Percentiles rank a stretch among this genome's conserved stretches.
phyloP scores from a whole-genome alignment of 2,113 vertebrate species.

The Podiceps cristatus region DNA sequence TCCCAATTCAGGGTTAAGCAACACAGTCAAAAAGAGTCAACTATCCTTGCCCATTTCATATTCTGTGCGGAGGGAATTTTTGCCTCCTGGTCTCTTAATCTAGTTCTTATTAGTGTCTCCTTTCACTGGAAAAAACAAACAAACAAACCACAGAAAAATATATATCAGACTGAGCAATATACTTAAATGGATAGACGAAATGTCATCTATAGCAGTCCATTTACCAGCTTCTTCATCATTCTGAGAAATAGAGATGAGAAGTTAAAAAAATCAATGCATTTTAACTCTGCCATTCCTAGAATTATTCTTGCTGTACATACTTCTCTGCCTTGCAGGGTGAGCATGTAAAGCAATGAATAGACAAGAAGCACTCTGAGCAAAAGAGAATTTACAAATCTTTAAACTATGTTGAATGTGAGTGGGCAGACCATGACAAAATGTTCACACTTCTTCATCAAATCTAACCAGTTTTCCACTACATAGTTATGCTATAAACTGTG shows the following conservation, averaged over 20 bases:
- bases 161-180: neutral
- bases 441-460: neutral
- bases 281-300: neutral
- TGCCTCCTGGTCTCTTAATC: neutral
- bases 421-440: neutral
- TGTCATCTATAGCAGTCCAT: neutral
- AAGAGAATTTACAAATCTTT: neutral
- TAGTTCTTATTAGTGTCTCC: neutral
- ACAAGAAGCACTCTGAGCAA: neutral
- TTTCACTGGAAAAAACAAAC: neutral
- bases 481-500: neutral
- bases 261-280: neutral
- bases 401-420: neutral
- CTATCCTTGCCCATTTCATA: neutral
- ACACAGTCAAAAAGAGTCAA: neutral
- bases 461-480: neutral
- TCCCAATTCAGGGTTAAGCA: neutral
- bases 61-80: neutral
- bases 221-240: neutral
- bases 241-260: neutral
- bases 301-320: neutral
- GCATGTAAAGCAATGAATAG: neutral
- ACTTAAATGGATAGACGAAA: neutral
- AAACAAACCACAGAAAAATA: neutral
- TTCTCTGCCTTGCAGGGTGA: constrained; percentile 10